Evolutionary conservation across 2,797 vertebrate species (phyloP), one percentile per base, ranked within the genome.

Genomic region (Chaunax sp.): DNA sequence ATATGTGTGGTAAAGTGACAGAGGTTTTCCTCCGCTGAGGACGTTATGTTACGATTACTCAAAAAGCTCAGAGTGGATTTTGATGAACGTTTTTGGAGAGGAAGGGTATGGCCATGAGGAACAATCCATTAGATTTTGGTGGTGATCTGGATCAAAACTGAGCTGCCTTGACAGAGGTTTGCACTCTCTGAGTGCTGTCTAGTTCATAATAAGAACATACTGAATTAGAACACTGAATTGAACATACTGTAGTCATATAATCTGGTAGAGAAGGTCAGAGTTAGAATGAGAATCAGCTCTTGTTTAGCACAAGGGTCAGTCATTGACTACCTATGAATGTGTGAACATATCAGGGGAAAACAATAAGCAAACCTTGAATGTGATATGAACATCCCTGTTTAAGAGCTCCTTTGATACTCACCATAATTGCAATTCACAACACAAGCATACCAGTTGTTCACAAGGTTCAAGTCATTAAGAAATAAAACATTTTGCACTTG

Each of bases 391-490:
- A 38, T 61, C 15, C 54, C 46, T 23, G 12, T 43, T 53, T 25
- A 55, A 68, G 14, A 44, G 10, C 44, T 64, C 35, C 53, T 68
- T 69, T 80, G 63, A 74, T 23, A 57, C 22, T 10, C 1, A 12
- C 22, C 19, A 68, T 68, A 59, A 75, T 60, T 69, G 45, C 47
- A 58, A 52, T 69, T 79, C 56, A 58, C 37, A 73, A 43, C 20
- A 44, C 58, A 64, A 12, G 5, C n/a, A 18, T 15, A 15, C 35
- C 30, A 43, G 45, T 65, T 76, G 40, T 72, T 62, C 41, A 35
- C 38, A 50, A 63, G 69, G 19, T 72, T 51, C 18, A 57, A 61
- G 28, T 50, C 60, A 77, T 72, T 75, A 65, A 51, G 45, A 30
- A 38, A 74, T 57, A 20, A 58, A 61, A 49, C 16, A 51, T 47